These are phyloP conservation scores for Phorcus lineatus DNA, from an alignment of 2,888 invertebrate species.

Conservation along the genomic window DNA sequence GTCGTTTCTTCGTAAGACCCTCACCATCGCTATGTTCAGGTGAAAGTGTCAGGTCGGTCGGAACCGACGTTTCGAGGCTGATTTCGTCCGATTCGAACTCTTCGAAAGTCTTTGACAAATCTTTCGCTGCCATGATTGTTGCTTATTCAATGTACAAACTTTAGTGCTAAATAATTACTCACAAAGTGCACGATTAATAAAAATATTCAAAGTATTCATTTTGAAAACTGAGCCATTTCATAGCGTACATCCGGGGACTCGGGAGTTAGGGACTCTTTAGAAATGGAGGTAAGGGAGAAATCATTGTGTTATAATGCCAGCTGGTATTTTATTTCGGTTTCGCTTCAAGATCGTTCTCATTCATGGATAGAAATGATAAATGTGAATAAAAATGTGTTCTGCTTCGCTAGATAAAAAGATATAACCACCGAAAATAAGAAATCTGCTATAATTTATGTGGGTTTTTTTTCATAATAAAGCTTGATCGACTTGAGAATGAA, in stretches of 20 bases:
- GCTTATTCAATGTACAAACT: too few relatives aligned
- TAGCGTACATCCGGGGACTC: constrained; percentile 33
- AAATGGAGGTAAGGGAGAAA: background rate
- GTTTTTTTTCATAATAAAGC: too few relatives aligned
- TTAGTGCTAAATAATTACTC: background rate
- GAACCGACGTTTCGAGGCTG: constrained; percentile 73
- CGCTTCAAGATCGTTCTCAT: too few relatives aligned
- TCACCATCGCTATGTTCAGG: constrained; percentile 60
- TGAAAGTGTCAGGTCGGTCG: constrained; percentile 74
- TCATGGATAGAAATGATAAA: too few relatives aligned
- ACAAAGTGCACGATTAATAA: background rate
- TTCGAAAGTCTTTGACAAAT: constrained; percentile 67
- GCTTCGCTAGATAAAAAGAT: too few relatives aligned
- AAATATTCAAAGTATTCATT: background rate
- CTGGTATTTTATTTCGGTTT: too few relatives aligned
- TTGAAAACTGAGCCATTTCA: constrained; percentile 1
- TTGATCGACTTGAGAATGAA: too few relatives aligned
- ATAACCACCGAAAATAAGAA: too few relatives aligned
- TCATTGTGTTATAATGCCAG: background rate
- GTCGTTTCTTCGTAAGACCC: constrained; percentile 53
- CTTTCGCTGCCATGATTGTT: constrained; percentile 60
- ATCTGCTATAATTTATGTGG: too few relatives aligned
- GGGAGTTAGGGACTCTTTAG: constrained; percentile 33
- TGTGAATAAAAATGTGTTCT: too few relatives aligned
- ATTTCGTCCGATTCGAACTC: constrained; percentile 71